Conservation (phyloP, 2,888 invertebrate genomes). For the Pseudanteris insignis region DNA sequence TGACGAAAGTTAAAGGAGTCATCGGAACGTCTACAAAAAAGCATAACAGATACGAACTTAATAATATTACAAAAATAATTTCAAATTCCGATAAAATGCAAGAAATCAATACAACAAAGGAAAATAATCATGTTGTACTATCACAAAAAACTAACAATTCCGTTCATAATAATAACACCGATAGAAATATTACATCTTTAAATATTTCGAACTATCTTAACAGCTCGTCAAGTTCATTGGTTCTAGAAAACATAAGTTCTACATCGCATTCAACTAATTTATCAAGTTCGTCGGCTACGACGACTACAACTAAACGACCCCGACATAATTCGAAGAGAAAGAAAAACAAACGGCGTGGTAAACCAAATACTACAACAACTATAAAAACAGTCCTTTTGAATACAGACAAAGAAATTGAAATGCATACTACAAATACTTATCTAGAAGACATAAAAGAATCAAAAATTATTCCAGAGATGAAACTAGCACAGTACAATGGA, state of each 20-base stretch:
- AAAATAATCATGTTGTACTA: slow-evolving; percentile 54
- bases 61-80: too few relatives aligned
- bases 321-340: slow-evolving; percentile 68
- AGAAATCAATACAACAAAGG: too few relatives aligned
- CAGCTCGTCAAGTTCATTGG: slow-evolving; percentile 53
- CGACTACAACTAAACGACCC: slow-evolving; percentile 54
- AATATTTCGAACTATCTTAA: too few relatives aligned
- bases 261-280: slow-evolving; percentile 1
- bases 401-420: too few relatives aligned
- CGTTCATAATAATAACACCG: slow-evolving; percentile 53
- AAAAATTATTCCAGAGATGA: too few relatives aligned
- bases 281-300: background rate
- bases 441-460: too few relatives aligned
- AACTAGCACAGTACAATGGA: too few relatives aligned
- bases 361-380: too few relatives aligned
- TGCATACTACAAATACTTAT: too few relatives aligned
- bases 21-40: slow-evolving; percentile 69
- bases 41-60: slow-evolving; percentile 20
- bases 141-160: too few relatives aligned
- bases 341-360: slow-evolving; percentile 69
- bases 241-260: slow-evolving; percentile 53
- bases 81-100: too few relatives aligned
- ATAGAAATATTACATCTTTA: slow-evolving; percentile 55
- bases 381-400: too few relatives aligned
- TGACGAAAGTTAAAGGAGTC: slow-evolving; percentile 74